Base-by-base conservation (phyloP, 1,140 invertebrate genomes). In the Ceratitis capitata region DNA sequence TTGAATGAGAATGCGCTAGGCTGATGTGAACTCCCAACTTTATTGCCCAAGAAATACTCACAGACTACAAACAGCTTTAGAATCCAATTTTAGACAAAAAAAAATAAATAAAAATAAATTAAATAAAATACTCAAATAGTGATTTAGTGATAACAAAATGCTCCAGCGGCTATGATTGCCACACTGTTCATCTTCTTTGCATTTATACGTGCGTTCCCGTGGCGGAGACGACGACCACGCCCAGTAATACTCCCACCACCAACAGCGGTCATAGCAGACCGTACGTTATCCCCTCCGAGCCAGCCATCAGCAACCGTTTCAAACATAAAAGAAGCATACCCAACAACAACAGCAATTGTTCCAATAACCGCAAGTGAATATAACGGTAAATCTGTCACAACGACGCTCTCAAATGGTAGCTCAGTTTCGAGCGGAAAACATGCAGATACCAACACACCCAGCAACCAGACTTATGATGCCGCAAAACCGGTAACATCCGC, bases 161-260 rank as follows among this genome's bases (percentile, higher is more conserved):
- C 82, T 61, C 29, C 53, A 82, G 42, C 85, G 83, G 85, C 85
- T 82, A 92, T 92, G 91, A 91, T 92, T 87, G 91, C 91, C 87
- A 92, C 91, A 69, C 86, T 92, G 83, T 92, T 92, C 86, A 90
- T 92, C 47, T 88, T 92, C 23, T 91, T 92, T 89, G 90, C 90
- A 89, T 92, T 92, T 88, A 89, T 92, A 86, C 90, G 91, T 84
- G 89, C 91, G 84, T 90, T 92, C 83, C 90, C 89, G 85, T 92
- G 91, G 91, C 87, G 87, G n/a, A 87, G 88, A 26, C 87, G 86
- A 49, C 86, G 89, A 87, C 69, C 69, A 45, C 69, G 69, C 12
- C 69, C 69, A 78, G n/a, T 78, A 47, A 42, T 12, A 78, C 69
- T 78, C 69, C 69, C 69, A 78, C 69, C 69, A 78, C 6, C 69